phyloP scores from a whole-genome alignment of 2,797 vertebrate genomes.

The Eremophila alpestris region DNA sequence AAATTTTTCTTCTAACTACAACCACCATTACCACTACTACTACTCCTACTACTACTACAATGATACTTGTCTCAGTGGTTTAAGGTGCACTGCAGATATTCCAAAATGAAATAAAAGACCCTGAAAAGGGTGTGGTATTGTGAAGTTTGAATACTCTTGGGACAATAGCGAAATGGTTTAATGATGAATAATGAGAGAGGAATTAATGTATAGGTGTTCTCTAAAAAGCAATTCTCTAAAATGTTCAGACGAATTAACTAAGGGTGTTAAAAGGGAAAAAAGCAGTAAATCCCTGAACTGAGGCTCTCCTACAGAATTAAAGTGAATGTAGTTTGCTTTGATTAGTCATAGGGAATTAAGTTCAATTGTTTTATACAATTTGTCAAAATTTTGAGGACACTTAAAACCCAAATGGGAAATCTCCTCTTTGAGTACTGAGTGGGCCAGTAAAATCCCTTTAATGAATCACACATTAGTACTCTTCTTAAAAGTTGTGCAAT shows the following conservation, averaged over 20 bases:
- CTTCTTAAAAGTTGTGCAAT: not conserved
- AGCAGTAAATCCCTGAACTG: not conserved
- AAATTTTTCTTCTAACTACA: not conserved
- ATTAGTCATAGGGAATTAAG: constrained; percentile 11
- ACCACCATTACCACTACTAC: not conserved
- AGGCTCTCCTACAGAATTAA: not conserved
- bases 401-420: not conserved
- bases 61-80: not conserved
- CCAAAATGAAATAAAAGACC: not conserved
- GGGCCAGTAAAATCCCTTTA: not conserved
- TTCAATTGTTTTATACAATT: not conserved
- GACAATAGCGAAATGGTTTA: not conserved
- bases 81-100: not conserved
- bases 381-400: constrained; percentile 2
- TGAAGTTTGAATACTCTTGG: not conserved
- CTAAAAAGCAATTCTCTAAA: not conserved
- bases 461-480: not conserved
- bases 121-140: not conserved
- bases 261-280: not conserved
- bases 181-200: not conserved
- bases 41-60: rapidly evolving
- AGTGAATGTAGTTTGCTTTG: not conserved
- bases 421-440: not conserved
- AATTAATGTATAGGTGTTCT: not conserved
- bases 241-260: not conserved